phyloP scores from a whole-genome alignment of 1,140 invertebrate species.

The Diuraphis noxia region DNA sequence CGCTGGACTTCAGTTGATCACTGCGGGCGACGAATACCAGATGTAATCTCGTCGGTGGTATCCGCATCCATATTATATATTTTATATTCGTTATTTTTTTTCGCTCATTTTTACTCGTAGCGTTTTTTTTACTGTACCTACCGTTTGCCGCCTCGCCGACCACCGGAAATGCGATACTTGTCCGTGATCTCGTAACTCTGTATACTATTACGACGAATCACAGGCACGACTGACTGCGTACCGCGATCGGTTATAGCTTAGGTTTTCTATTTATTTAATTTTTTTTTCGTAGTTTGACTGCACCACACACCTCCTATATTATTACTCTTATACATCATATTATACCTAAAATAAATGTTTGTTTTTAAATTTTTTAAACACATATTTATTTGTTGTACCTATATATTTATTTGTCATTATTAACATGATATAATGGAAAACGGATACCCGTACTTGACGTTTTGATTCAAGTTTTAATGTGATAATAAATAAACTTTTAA shows the following conservation, averaged over 20 bases:
- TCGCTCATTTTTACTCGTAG: not conserved
- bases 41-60: not conserved
- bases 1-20: conserved; percentile 7
- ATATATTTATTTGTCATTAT: not conserved
- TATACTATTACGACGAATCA: too few relatives aligned
- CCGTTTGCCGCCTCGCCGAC: not conserved
- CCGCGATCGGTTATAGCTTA: not conserved
- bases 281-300: too few relatives aligned
- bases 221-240: not conserved
- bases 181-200: not conserved
- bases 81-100: not conserved
- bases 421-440: not conserved
- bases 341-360: not conserved
- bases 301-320: not conserved
- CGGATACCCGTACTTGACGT: not conserved
- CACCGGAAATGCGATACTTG: not conserved
- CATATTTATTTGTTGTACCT: not conserved
- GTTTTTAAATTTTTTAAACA: not conserved
- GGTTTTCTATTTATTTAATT: not conserved
- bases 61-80: too few relatives aligned
- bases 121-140: not conserved
- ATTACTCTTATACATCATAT: not conserved
- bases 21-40: not conserved
- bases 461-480: not conserved
- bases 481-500: not conserved